Evolutionary conservation across 2,113 vertebrate species (phyloP).

Genomic region (Triplophysa dalaica): DNA sequence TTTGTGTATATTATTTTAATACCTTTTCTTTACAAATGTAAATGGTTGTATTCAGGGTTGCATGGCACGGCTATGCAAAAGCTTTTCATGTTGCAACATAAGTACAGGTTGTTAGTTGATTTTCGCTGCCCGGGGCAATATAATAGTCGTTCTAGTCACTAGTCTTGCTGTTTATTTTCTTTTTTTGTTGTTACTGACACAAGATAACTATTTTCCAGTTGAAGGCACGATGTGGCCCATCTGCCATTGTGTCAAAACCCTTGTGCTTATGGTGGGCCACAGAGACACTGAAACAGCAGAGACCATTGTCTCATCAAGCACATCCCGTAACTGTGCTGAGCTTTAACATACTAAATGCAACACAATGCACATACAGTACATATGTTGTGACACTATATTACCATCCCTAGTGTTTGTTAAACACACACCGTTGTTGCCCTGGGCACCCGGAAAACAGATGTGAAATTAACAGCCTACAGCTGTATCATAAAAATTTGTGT

Average conservation of each 20-base stretch:
- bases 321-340: slow-evolving; percentile 44
- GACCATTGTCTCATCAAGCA: slow-evolving; percentile 60
- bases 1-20: no score
- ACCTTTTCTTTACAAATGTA: no score
- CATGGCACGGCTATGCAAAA: no score
- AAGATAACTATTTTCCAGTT: slow-evolving; percentile 77
- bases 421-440: slow-evolving; percentile 11
- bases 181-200: slow-evolving; percentile 66
- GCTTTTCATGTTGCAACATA: background rate
- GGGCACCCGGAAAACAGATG: slow-evolving; percentile 7
- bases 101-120: background rate
- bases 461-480: background rate
- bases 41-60: no score
- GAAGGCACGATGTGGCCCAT: slow-evolving; percentile 72
- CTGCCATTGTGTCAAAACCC: slow-evolving; percentile 67
- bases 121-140: slow-evolving; percentile 11
- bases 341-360: slow-evolving; percentile 39
- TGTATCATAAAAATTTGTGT: background rate
- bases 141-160: slow-evolving; percentile 42
- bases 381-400: slow-evolving; percentile 25
- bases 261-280: slow-evolving; percentile 64
- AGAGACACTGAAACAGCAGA: slow-evolving; percentile 65
- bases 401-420: slow-evolving; percentile 23
- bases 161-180: slow-evolving; percentile 54
- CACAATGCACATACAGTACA: slow-evolving; percentile 20